These are phyloP conservation scores for Salpingus planirostris DNA, from an alignment of 2,888 invertebrate genomes.

Conservation along the genomic window DNA sequence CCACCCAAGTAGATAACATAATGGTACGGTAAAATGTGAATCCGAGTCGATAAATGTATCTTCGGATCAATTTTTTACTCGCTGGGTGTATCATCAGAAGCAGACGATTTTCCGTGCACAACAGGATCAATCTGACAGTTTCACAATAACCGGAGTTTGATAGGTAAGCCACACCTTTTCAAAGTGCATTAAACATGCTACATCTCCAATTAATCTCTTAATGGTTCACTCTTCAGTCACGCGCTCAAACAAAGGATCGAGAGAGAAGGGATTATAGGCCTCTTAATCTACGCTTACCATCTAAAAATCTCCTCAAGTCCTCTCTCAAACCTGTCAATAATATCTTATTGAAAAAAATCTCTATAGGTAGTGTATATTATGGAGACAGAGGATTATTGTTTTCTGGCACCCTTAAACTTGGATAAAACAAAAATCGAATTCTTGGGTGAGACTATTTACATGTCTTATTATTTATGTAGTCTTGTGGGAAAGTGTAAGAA, in stretches of 20 bases:
- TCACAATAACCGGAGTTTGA: conserved; percentile 25
- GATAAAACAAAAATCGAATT: background rate
- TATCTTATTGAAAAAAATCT: background rate
- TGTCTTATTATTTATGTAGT: too few species aligned
- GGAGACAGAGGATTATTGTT: too few species aligned
- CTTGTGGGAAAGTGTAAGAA: too few species aligned
- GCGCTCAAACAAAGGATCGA: conserved; percentile 12
- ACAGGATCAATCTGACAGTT: conserved; percentile 28
- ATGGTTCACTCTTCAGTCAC: conserved; percentile 16
- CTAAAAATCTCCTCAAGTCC: background rate
- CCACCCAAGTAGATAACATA: too few species aligned
- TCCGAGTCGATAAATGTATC: too few species aligned
- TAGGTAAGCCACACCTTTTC: conserved; percentile 36
- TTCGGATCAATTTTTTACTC: too few species aligned
- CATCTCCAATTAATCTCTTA: conserved; percentile 27
- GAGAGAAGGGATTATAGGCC: conserved; percentile 8
- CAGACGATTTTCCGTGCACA: too few species aligned
- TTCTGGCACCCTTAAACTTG: background rate
- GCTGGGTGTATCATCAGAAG: too few species aligned
- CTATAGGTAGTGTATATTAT: background rate
- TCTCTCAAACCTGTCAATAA: background rate
- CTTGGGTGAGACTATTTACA: too few species aligned
- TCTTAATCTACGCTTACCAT: conserved; percentile 2
- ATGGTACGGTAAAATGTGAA: too few species aligned
- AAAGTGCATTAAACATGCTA: conserved; percentile 31